These are phyloP conservation scores for Drosophila greeni DNA, from an alignment of 2,888 invertebrate genomes.

Conservation along the genomic window DNA sequence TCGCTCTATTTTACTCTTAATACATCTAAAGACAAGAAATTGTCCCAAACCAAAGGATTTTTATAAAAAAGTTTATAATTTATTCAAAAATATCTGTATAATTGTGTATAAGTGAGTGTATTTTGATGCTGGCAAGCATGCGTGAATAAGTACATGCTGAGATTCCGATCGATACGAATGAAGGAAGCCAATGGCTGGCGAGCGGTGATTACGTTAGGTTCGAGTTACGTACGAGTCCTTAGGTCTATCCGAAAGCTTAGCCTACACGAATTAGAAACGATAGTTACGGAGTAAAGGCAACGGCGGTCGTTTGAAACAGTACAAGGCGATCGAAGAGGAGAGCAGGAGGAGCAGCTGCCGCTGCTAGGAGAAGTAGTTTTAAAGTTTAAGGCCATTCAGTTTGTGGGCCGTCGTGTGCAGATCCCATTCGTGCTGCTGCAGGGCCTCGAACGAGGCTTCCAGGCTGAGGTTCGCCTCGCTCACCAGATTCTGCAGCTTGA, in stretches of 20 bases:
- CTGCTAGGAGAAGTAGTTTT: constrained; percentile 20
- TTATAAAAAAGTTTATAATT: constrained; percentile 32
- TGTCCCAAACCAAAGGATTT: not conserved
- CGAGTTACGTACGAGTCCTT: constrained; percentile 36
- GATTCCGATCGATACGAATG: constrained; percentile 61
- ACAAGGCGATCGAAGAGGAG: not conserved
- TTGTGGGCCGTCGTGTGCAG: constrained; percentile 77
- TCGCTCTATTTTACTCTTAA: no score
- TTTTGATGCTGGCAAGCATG: constrained; percentile 40
- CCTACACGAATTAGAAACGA: constrained; percentile 15
- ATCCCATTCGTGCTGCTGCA: constrained; percentile 78
- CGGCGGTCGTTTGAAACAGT: constrained; percentile 27
- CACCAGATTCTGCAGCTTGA: constrained; percentile 78
- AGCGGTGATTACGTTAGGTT: constrained; percentile 61
- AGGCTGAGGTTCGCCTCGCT: constrained; percentile 67
- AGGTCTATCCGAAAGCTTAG: constrained; percentile 27
- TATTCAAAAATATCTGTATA: constrained; percentile 32
- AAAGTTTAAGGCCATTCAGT: constrained; percentile 67
- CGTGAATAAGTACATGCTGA: constrained; percentile 67
- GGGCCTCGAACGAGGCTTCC: constrained; percentile 74
- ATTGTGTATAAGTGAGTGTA: constrained; percentile 14
- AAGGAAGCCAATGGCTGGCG: constrained; percentile 54
- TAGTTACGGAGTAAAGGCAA: constrained; percentile 28
- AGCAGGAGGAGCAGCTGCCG: not conserved
- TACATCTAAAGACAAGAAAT: not conserved